Evolutionary conservation across 2,888 invertebrate genomes (phyloP).

Genomic region (Caenorhabditis becei): DNA sequence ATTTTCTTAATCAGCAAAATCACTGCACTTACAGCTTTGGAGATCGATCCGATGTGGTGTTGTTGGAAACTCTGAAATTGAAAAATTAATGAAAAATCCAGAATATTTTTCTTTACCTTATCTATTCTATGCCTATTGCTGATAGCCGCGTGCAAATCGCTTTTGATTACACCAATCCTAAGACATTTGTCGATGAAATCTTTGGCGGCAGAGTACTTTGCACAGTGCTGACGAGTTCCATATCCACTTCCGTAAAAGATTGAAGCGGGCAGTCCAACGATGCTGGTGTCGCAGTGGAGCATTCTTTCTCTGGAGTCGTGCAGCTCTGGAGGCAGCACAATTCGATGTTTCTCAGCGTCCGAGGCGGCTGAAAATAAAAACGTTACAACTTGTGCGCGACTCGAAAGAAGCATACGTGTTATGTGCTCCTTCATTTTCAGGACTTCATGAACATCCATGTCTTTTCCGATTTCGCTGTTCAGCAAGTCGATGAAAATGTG

Average conservation of each 20-base stretch:
- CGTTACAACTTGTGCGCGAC: too few relatives aligned
- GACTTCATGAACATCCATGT: conserved; percentile 8
- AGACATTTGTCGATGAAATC: conserved; percentile 65
- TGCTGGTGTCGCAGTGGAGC: conserved; percentile 64
- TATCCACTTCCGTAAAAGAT: conserved; percentile 70
- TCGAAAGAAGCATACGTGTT: conserved; percentile 5
- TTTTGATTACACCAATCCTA: conserved; percentile 61
- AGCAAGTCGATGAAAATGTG: conserved; percentile 12
- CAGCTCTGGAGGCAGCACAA: conserved; percentile 29
- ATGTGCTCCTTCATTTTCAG: not conserved
- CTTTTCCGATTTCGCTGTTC: not conserved
- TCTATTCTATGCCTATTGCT: conserved; percentile 31
- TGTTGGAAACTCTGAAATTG: conserved; percentile 14
- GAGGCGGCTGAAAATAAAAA: conserved; percentile 33
- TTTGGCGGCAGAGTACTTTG: conserved; percentile 64
- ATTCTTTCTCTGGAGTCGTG: conserved; percentile 29
- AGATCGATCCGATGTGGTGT: not conserved
- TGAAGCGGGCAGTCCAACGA: conserved; percentile 55
- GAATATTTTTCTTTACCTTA: conserved; percentile 10
- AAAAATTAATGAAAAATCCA: not conserved
- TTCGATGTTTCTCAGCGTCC: conserved; percentile 21
- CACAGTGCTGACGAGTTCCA: conserved; percentile 52
- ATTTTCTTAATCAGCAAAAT: conserved; percentile 35
- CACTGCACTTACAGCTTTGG: conserved; percentile 34
- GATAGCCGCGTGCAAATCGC: conserved; percentile 55